Percentiles rank a stretch among this genome's conserved stretches.
Conservation (phyloP, 1,140 invertebrate genomes). For the Musca domestica region DNA sequence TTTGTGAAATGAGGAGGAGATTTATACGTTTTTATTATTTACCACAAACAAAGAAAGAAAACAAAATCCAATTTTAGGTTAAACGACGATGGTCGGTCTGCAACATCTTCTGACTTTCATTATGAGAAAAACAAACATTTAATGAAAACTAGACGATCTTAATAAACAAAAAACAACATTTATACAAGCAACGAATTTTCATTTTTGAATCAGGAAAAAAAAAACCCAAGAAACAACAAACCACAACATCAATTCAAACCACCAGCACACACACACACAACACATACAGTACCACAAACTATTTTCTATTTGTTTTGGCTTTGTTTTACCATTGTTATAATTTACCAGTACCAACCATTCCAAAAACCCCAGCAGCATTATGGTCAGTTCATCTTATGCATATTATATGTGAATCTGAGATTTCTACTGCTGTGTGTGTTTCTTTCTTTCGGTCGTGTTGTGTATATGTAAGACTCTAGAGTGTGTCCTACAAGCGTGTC, state of each 20-base stretch:
- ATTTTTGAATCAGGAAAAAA: conserved; percentile 3
- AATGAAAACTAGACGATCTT: conserved; percentile 12
- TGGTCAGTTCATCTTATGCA: no score
- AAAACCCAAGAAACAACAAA: no score
- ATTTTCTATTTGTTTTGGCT: background rate
- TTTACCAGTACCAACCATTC: background rate
- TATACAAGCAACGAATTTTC: conserved; percentile 18
- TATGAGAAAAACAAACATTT: background rate
- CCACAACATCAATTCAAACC: background rate
- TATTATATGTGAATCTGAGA: no score
- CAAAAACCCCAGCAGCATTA: background rate
- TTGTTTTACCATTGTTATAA: background rate
- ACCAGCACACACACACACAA: background rate
- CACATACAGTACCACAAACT: background rate
- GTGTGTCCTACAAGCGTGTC: no score
- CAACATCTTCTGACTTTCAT: background rate
- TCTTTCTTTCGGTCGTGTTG: no score
- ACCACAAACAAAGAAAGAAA: background rate
- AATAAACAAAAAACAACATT: conserved; percentile 11
- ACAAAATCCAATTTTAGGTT: background rate
- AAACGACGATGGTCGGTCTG: background rate
- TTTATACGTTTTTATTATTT: no score
- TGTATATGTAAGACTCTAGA: no score
- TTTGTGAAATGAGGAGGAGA: conserved; percentile 2
- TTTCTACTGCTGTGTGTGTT: no score